Evolutionary conservation across 2,113 vertebrate genomes (phyloP).

Genomic region (Pollimyrus isidori): DNA sequence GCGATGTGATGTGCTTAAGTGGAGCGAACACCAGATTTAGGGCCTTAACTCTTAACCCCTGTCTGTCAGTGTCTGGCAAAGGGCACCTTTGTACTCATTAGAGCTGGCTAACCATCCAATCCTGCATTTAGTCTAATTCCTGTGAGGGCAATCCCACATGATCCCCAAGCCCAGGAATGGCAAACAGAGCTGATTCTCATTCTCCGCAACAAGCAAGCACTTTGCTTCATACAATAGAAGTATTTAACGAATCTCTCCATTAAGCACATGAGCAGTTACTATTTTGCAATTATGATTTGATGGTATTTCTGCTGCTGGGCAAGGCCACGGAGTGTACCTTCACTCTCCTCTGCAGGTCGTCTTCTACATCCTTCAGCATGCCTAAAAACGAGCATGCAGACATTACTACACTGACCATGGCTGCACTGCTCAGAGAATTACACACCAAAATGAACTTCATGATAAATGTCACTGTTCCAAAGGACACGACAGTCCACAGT

Average conservation of each 20-base stretch:
- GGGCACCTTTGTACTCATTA: neutral
- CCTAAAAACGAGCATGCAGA: slow-evolving; percentile 52
- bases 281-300: neutral
- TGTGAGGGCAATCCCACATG: neutral
- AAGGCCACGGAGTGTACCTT: slow-evolving; percentile 67
- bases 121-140: neutral
- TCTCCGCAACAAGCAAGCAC: neutral
- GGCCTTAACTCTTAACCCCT: neutral
- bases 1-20: neutral
- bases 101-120: neutral
- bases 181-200: neutral
- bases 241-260: neutral
- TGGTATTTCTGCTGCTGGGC: neutral
- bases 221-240: neutral
- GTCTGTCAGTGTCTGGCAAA: neutral
- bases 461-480: neutral
- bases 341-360: slow-evolving; percentile 94
- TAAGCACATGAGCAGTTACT: neutral
- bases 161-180: neutral
- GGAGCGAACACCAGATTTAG: neutral
- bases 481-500: neutral
- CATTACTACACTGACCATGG: neutral
- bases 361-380: slow-evolving; percentile 98
- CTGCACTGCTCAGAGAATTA: neutral
- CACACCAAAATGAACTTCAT: neutral